Percentiles rank a stretch among this genome's conserved stretches.
These are phyloP conservation scores for Gambelia wislizenii DNA, from an alignment of 2,797 vertebrate species.

Conservation along the genomic window DNA sequence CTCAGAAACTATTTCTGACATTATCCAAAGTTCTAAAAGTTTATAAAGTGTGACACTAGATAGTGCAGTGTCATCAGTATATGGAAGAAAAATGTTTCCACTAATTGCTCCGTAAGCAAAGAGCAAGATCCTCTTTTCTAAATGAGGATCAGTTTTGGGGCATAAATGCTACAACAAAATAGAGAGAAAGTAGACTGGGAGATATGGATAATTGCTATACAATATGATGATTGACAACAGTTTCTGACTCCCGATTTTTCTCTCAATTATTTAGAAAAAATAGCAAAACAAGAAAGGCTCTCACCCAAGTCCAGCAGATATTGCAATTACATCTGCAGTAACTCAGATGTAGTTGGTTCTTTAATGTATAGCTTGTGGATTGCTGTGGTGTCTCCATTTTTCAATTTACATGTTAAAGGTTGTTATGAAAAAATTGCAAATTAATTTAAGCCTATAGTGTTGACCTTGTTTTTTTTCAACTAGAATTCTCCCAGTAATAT, in stretches of 20 bases:
- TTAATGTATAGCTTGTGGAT: not conserved
- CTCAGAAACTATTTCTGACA: not conserved
- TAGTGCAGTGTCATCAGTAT: not conserved
- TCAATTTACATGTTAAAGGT: not conserved
- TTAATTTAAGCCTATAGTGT: slow-evolving; percentile 35
- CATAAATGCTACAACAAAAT: not conserved
- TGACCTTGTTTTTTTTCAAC: slow-evolving; percentile 52
- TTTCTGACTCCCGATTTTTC: not conserved
- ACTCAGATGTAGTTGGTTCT: not conserved
- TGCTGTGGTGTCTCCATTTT: slow-evolving; percentile 20
- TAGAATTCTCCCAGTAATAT: slow-evolving; percentile 98
- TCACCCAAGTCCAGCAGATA: no score
- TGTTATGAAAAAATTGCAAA: slow-evolving; percentile 39
- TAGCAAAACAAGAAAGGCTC: not conserved
- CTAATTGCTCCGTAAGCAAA: not conserved
- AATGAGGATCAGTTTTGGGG: not conserved
- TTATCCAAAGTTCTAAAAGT: not conserved
- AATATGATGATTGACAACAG: not conserved
- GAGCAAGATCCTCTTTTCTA: not conserved
- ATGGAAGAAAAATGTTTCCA: not conserved
- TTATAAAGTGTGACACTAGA: not conserved
- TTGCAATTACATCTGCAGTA: not conserved
- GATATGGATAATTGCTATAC: no score
- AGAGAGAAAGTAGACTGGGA: not conserved
- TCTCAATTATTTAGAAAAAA: not conserved